Base-by-base conservation (phyloP, 2,113 vertebrate species). In the Rutilus rutilus region DNA sequence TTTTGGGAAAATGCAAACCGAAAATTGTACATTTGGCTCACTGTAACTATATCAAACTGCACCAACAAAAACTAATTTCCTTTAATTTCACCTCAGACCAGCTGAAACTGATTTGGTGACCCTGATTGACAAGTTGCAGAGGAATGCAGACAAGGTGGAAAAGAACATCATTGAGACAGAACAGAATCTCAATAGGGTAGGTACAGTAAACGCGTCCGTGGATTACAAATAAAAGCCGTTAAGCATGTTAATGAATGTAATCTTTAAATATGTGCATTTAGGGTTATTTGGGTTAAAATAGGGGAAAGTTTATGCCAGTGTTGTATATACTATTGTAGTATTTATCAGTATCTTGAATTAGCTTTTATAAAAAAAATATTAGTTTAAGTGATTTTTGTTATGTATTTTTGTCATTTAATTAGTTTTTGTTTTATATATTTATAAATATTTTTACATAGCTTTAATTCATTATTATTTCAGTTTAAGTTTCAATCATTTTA, bases 131-230 rank as follows among this genome's bases (percentile, higher is more conserved):
- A 97, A 96, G 91, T 92, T 99, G 88, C 98, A 99, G 94, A 97
- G 94, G 89, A 98, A 96, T 95, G 98, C 97, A 0, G 98, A 99
- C 92, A 96, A 97, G 86, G 98, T 99, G 95, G 97, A 99, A 91
- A 97, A 96, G 88, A 96, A 97, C 93, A 98, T 99, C n/a, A 93
- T 95, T 83, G 97, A 98, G 67, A 92, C 95, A 0, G 97, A 99
- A 90, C 94, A 96, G 91, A 97, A 97, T 80, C 95, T 99, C 91
- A 97, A 97, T 67, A 97, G 94, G 0, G 98, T 98, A 85, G 23
- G 50, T 5, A 60, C 17, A 88, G 25, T 9, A 57, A 39, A 30
- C n/a, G 2, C 23, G 8, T 74, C 33, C 25, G 21, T 19, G 36
- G 15, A 27, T 69, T 73, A 83, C 27, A 45, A 42, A 62, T 27